phyloP scores from a whole-genome alignment of 2,888 invertebrate species.

The Auanema sp. region DNA sequence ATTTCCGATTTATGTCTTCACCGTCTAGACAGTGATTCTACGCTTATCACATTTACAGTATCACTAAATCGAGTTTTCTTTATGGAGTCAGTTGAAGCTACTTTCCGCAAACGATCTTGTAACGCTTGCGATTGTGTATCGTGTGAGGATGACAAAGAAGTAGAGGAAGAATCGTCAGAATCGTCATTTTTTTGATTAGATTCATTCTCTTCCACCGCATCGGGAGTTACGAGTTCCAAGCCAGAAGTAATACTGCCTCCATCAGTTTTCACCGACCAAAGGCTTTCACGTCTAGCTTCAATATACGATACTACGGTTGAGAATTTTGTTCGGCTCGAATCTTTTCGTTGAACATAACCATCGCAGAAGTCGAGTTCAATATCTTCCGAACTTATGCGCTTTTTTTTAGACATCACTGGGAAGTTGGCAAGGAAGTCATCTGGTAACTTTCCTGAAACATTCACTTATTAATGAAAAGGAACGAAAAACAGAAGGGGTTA shows the following conservation, averaged over 20 bases:
- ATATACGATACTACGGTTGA: slow-evolving; percentile 50
- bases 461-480: background rate
- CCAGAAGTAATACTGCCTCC: slow-evolving; percentile 27
- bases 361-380: slow-evolving; percentile 47
- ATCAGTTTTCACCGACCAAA: slow-evolving; percentile 36
- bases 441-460: slow-evolving; percentile 37
- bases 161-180: background rate
- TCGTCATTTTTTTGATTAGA: background rate
- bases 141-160: slow-evolving; percentile 4
- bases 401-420: slow-evolving; percentile 40
- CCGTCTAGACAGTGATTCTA: slow-evolving; percentile 30
- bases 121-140: slow-evolving; percentile 11
- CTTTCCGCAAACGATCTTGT: slow-evolving; percentile 20
- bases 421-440: slow-evolving; percentile 36
- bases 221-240: background rate
- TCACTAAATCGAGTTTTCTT: slow-evolving; percentile 45
- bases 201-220: background rate
- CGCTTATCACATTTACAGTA: slow-evolving; percentile 43
- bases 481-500: slow-evolving; percentile 11
- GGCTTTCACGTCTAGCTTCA: slow-evolving; percentile 42
- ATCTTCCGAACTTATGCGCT: slow-evolving; percentile 31
- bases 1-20: slow-evolving; percentile 9
- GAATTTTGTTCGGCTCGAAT: slow-evolving; percentile 49
- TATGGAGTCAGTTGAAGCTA: slow-evolving; percentile 32
- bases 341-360: slow-evolving; percentile 48